Base-by-base conservation (phyloP, 2,113 vertebrate genomes). In the Butorides virescens region DNA sequence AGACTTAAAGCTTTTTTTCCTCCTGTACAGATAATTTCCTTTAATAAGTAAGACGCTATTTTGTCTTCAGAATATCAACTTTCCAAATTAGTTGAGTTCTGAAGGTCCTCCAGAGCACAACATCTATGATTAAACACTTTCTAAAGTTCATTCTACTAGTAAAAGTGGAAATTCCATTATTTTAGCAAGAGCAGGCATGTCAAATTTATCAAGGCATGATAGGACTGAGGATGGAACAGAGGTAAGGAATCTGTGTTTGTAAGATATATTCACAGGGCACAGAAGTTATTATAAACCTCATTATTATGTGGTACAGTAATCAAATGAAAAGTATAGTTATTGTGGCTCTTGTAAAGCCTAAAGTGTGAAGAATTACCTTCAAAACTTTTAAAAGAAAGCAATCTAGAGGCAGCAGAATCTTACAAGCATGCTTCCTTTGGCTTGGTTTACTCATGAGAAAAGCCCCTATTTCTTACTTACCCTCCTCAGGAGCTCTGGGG, bases 1-100 rank as follows among this genome's bases (percentile, higher is more conserved):
- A 94, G 82, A 95, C 88, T 97, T 90, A 90, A 91, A 94, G 88
- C 95, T 93, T 91, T 96, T 87, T 93, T 90, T 76, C 88, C 78
- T 97, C 78, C 95, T 96, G 88, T 94, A 97, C 50, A 97, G 96
- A 97, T 98, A 98, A 98, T 98, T 98, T 93, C 81, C 79, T 97
- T 95, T 97, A 98, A 97, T 98, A 98, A 98, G 92, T 95, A 90
- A 94, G 85, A 91, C 3, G 29, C 85, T 92, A 85, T 92, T 97
- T 98, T 96, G 70, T 88, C 96, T 97, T 97, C 88, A 91, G 97
- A 97, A 98, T 97, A 97, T 97, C 96, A 94, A 72, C 95, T 98
- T 97, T 89, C 66, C 84, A 98, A 98, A 98, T 98, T 98, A 97
- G 96, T 92, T 97, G 72, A 95, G 91, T 97, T 92, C 91, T 85